phyloP scores from a whole-genome alignment of 1,140 invertebrate genomes.

The Radopholus similis region DNA sequence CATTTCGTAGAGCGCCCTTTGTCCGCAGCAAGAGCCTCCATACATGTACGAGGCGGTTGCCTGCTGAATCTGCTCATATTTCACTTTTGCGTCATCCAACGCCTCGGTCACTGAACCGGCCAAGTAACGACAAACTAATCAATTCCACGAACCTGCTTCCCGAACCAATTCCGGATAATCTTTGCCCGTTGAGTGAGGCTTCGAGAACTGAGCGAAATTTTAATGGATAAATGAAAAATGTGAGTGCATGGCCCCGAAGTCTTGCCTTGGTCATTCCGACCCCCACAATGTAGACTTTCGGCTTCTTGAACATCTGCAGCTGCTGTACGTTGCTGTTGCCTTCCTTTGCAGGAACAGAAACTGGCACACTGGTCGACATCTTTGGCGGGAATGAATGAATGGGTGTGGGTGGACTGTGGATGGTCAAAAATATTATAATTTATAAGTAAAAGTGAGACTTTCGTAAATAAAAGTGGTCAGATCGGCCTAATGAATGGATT shows the following conservation, averaged over 20 bases:
- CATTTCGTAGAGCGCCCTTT: conserved; percentile 85
- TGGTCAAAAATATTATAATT: too few relatives aligned
- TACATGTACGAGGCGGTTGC: conserved; percentile 90
- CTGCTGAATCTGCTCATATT: conserved; percentile 77
- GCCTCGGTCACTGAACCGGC: conserved; percentile 72
- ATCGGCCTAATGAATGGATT: background rate
- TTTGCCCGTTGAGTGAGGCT: conserved; percentile 76
- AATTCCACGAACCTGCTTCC: conserved; percentile 69
- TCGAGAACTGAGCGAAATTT: conserved; percentile 71
- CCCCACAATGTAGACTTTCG: conserved; percentile 80
- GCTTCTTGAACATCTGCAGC: conserved; percentile 21
- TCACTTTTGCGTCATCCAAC: conserved; percentile 77
- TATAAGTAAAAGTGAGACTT: background rate
- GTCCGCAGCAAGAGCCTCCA: conserved; percentile 91
- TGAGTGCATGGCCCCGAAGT: conserved; percentile 56
- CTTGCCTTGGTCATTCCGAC: conserved; percentile 83
- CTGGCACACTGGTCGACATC: conserved; percentile 5
- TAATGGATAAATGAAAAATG: too few relatives aligned
- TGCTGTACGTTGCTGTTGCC: too few relatives aligned
- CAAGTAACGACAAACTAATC: background rate
- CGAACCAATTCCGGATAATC: conserved; percentile 92
- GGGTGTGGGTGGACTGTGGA: too few relatives aligned
- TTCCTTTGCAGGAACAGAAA: too few relatives aligned
- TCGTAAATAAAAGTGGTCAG: too few relatives aligned
- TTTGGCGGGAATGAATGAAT: background rate